These are phyloP conservation scores for Alfaro cultratus DNA, from an alignment of 2,797 vertebrate genomes.

Conservation along the genomic window DNA sequence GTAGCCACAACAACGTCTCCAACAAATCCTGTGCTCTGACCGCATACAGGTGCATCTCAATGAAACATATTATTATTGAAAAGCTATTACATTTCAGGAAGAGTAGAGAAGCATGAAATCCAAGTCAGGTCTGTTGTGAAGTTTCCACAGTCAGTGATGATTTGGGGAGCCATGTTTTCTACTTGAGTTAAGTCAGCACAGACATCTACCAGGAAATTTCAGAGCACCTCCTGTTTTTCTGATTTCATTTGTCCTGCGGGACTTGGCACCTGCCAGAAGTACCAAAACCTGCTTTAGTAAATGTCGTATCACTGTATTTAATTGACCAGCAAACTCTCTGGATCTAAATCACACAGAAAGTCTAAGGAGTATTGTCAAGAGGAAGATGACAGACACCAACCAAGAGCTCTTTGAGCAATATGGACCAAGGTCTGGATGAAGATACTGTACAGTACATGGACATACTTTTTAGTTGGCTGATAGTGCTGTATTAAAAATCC, in stretches of 20 bases:
- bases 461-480: not conserved
- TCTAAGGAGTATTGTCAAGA: not conserved
- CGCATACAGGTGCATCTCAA: constrained; percentile 2
- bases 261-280: not conserved
- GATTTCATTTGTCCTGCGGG: not conserved
- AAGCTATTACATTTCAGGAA: not conserved
- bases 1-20: constrained; percentile 4
- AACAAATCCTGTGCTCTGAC: not conserved
- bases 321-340: not conserved
- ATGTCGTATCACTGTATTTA: not conserved
- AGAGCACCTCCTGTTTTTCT: not conserved
- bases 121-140: not conserved
- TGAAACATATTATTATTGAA: not conserved
- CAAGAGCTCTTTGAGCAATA: not conserved
- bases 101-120: not conserved
- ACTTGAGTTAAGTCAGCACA: not conserved
- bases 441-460: not conserved
- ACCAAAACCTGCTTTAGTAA: not conserved
- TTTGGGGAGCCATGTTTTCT: not conserved
- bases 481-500: not conserved
- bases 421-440: not conserved
- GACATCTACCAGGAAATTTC: not conserved
- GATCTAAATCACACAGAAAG: not conserved
- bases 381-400: not conserved
- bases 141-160: not conserved